These are phyloP conservation scores for Alouatta palliata DNA, from an alignment of 2,113 vertebrate species.

Conservation along the genomic window DNA sequence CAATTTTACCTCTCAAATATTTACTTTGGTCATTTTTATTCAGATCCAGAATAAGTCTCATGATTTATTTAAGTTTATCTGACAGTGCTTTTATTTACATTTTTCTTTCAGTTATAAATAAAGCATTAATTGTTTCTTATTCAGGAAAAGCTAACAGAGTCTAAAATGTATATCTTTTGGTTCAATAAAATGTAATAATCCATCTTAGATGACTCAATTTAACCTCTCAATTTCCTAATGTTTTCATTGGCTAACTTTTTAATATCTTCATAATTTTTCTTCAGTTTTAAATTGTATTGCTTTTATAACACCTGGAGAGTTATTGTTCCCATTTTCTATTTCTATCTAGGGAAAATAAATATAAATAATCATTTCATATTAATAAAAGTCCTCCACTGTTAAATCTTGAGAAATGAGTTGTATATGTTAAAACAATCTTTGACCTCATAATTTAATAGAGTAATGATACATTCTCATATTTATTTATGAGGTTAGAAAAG, in stretches of 20 bases:
- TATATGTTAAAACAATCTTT: neutral
- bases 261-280: neutral
- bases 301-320: neutral
- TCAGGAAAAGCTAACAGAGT: neutral
- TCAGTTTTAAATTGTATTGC: neutral
- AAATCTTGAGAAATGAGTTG: constrained; percentile 22
- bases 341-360: neutral
- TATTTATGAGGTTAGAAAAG: neutral
- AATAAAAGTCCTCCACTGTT: neutral
- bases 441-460: neutral
- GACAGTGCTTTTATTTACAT: neutral
- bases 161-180: neutral
- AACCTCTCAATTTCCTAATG: neutral
- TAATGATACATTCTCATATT: neutral
- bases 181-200: neutral
- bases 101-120: neutral
- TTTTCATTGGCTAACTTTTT: neutral
- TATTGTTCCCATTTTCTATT: neutral
- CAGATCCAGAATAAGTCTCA: neutral
- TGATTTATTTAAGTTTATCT: neutral
- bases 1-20: neutral
- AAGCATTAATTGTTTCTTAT: neutral
- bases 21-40: neutral
- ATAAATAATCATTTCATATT: neutral
- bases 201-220: neutral